phyloP scores from a whole-genome alignment of 2,888 invertebrate genomes.

The Pseudanteris insignis region DNA sequence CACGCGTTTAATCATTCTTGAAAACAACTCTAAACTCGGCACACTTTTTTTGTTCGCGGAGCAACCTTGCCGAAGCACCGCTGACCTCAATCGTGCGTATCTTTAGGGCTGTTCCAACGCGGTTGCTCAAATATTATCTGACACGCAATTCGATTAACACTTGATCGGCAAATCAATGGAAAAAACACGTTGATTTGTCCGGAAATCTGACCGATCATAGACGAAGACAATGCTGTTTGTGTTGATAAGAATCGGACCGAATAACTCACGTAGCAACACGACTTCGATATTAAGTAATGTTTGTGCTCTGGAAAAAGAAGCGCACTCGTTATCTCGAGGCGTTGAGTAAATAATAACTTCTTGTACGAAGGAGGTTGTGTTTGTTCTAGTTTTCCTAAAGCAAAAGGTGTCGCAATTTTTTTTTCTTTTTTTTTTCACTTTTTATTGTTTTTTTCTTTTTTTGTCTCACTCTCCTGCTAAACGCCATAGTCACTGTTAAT shows the following conservation, averaged over 20 bases:
- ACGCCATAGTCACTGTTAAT: slow-evolving; percentile 35
- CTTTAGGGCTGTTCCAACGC: not conserved
- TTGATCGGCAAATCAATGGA: not conserved
- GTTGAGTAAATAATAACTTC: slow-evolving; percentile 57
- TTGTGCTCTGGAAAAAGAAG: slow-evolving; percentile 56
- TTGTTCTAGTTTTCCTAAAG: slow-evolving; percentile 63
- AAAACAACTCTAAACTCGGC: too few species aligned
- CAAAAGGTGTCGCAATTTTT: slow-evolving; percentile 42
- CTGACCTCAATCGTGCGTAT: too few species aligned
- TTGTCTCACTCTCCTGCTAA: slow-evolving; percentile 46
- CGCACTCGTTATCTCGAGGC: slow-evolving; percentile 58
- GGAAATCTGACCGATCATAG: slow-evolving; percentile 57
- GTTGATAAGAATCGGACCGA: slow-evolving; percentile 55
- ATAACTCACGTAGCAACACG: slow-evolving; percentile 50
- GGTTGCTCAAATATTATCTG: slow-evolving; percentile 3
- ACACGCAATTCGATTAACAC: slow-evolving; percentile 1
- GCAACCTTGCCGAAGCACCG: too few species aligned
- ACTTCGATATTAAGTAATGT: slow-evolving; percentile 63
- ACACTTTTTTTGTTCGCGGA: too few species aligned
- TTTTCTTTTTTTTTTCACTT: not conserved
- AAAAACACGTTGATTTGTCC: slow-evolving; percentile 31
- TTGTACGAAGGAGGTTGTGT: slow-evolving; percentile 56
- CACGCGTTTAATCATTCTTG: too few species aligned
- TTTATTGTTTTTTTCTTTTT: slow-evolving; percentile 1
- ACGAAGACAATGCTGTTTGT: slow-evolving; percentile 58